Base-by-base conservation (phyloP, 2,113 vertebrate genomes). In the Casuarius casuarius region DNA sequence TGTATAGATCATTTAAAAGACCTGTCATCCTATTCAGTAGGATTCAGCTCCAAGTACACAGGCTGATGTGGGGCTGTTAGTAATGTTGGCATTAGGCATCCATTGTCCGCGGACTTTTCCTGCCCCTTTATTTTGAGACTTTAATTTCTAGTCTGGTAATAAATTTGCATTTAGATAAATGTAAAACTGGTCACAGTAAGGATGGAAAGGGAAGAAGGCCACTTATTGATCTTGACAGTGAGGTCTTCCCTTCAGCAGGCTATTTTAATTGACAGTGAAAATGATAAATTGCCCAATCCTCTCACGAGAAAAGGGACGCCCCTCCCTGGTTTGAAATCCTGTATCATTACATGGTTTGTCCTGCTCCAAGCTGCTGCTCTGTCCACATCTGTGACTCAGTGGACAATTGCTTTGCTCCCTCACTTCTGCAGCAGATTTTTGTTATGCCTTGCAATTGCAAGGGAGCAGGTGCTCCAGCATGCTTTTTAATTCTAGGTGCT, bases 81-180 rank as follows among this genome's bases (percentile, higher is more conserved):
- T 35, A 73, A 66, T 8, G 2, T 6, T 83, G 79, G 72, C 59
- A 81, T 81, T 14, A 49, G 54, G 56, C 59, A 91, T 28, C 16
- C 71, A 28, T 31, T 35, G 29, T 14, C 51, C 44, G 25, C 46
- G 84, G 59, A 29, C 31, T 92, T 78, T 77, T 92, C 63, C 66
- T 77, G 44, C 16, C 31, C 33, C 22, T 87, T 94, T 78, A 44
- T 76, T 94, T 44, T 9, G 2, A 83, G n/a, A 10, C 70, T 86
- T 90, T 61, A 40, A 66, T 33, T 84, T 77, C 79, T 13, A 51
- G 56, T 23, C 89, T 81, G n/a, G 11, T 38, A 23, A 72, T 33
- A 93, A 68, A 52, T 90, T 63, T 97, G 86, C 88, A 91, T 95
- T 96, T 90, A 73, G 66, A 83, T 92, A 59, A 84, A 59, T 35